Base-by-base conservation (phyloP, 2,113 vertebrate species). In the Anas platyrhynchos region DNA sequence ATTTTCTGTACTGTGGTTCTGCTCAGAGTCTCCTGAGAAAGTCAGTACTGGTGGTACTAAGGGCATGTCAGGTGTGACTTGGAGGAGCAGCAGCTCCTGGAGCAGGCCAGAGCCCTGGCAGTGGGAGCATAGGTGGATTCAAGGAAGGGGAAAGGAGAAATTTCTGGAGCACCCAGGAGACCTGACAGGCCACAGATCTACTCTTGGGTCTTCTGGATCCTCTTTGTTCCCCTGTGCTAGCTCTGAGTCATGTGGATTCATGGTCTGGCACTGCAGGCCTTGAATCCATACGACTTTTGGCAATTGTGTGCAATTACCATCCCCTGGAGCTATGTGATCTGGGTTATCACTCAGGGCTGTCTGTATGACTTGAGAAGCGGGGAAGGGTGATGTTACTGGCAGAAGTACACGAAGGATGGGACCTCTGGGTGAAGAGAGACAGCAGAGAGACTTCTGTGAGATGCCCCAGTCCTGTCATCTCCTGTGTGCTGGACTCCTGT, bases 251-350 rank as follows among this genome's bases (percentile, higher is more conserved):
- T 27, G 41, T 32, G 36, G 15, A 16, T 63, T 58, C 0, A 1
- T 58, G 38, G 11, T 22, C 29, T 26, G 7, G 20, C 36, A 26
- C 4, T 82, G 48, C 55, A 65, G 46, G 46, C 46, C 46, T 21
- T 48, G 46, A 48, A 48, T 48, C 46, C 46, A 48, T 20, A 48
- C 11, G 10, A 21, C 46, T 48, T 48, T 7, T 55, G 58, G 43
- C 13, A 89, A 3, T 5, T 58, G 16, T 0, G 0, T 10, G 6
- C 43, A 44, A 6, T 27, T 26, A 7, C 43, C 31, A 4, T 17
- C 34, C 2, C 55, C 34, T 32, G 34, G 9, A 12, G 6, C 38
- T 21, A 21, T 81, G 50, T 52, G 50, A 14, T 52, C 23, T 26
- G 50, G 50, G 23, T 26, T 25, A 52, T 17, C 34, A 3, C 55